Percentiles rank a stretch among this genome's conserved stretches.
phyloP scores from a whole-genome alignment of 2,797 vertebrate genomes.

The Lutjanus campechanus region DNA sequence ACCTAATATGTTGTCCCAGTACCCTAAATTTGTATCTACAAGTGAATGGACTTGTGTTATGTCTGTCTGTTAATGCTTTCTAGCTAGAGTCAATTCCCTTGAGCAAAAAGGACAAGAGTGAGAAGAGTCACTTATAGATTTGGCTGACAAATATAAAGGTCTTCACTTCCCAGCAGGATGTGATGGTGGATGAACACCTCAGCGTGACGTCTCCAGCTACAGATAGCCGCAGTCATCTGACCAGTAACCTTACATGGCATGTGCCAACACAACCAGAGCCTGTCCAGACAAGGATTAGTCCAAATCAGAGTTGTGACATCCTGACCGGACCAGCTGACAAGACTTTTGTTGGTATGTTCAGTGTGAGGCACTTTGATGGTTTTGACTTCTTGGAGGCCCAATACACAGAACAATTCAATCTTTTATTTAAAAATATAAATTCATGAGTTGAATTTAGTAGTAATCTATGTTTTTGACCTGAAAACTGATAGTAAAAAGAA shows the following conservation, averaged over 20 bases:
- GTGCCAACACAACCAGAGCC: slow-evolving; percentile 30
- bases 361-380: neutral
- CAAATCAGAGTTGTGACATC: slow-evolving; percentile 49
- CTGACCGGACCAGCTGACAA: neutral
- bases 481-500: neutral
- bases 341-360: neutral
- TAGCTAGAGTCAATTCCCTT: neutral
- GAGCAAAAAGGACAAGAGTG: neutral
- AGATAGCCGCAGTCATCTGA: slow-evolving; percentile 29
- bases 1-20: neutral
- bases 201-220: slow-evolving; percentile 19
- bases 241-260: slow-evolving; percentile 14
- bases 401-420: neutral
- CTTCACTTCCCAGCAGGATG: slow-evolving; percentile 18
- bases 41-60: neutral
- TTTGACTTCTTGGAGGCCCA: slow-evolving; percentile 9
- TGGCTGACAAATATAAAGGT: neutral
- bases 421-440: neutral
- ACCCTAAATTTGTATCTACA: neutral
- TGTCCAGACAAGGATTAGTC: slow-evolving; percentile 62
- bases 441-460: slow-evolving; percentile 23
- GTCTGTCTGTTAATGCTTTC: neutral
- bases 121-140: neutral
- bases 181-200: slow-evolving; percentile 21
- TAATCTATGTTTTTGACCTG: slow-evolving; percentile 14